Base-by-base conservation (phyloP, 2,797 vertebrate genomes). In the Zalophus californianus region DNA sequence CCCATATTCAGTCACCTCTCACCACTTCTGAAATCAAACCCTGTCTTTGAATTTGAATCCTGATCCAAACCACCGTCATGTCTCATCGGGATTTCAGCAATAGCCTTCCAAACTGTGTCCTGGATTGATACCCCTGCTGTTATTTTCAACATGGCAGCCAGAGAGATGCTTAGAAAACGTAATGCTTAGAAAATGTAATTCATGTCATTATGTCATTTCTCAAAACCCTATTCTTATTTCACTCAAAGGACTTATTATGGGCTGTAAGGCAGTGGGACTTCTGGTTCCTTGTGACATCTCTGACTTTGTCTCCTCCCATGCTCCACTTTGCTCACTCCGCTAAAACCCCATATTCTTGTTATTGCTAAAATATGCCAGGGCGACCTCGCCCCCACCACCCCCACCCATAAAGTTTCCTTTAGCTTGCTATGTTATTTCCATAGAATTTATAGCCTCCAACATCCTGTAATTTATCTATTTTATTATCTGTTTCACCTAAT, bases 321-420 rank as follows among this genome's bases (percentile, higher is more conserved):
- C 16, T 21, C 32, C 29, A 54, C 15, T 35, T 54, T 8, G 11
- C 35, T 60, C 27, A 70, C 5, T 4, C 35, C 12, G 9, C n/a
- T 91, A 35, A 21, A 32, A 32, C 8, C 7, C 29, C 3, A 2
- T 0, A 3, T 11, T 35, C 80, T n/a, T 44, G 3, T 14, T 41
- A 41, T 6, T 56, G 4, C 1, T 62, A 78, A 90, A 62, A 52
- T 38, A 58, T 25, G 4, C 44, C 35, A n/a, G 5, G 18, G 23
- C 7, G 1, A 52, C 35, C 32, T 56, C n/a, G 1, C 10, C 27
- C 54, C 38, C 15, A 4, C 3, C 13, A 0, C 50, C 0, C 21
- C 6, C 2, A 44, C 18, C 54, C 1, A 11, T 20, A 29, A 41
- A 79, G 12, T 20, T 5, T n/a, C 58, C 35, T 20, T 48, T 44